Percentiles rank a stretch among this genome's conserved stretches.
phyloP scores from a whole-genome alignment of 2,797 vertebrate species.

The Centropyge bicolor region DNA sequence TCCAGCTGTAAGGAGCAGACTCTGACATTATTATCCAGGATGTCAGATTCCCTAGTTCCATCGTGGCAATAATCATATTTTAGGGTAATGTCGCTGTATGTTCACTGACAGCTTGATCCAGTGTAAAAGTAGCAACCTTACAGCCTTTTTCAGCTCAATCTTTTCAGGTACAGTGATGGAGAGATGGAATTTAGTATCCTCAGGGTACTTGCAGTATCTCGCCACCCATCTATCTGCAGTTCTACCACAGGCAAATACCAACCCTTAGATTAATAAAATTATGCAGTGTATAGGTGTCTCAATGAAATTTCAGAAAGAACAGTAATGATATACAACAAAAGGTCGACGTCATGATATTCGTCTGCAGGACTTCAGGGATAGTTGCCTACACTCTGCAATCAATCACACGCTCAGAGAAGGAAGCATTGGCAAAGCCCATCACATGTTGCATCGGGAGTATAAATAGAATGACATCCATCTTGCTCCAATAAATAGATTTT shows the following conservation, averaged over 20 bases:
- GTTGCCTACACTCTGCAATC: slow-evolving; percentile 50
- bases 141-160: slow-evolving; percentile 26
- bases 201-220: slow-evolving; percentile 4
- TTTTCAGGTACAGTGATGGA: slow-evolving; percentile 30
- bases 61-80: slow-evolving; percentile 25
- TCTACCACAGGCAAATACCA: slow-evolving; percentile 32
- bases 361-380: slow-evolving; percentile 43
- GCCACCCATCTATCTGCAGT: slow-evolving; percentile 38
- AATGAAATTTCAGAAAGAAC: slow-evolving; percentile 36
- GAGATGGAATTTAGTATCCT: slow-evolving; percentile 20
- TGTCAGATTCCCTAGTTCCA: slow-evolving; percentile 15
- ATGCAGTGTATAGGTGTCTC: slow-evolving; percentile 18
- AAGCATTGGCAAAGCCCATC: slow-evolving; percentile 39
- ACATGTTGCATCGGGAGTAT: slow-evolving; percentile 57
- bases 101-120: slow-evolving; percentile 25
- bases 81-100: slow-evolving; percentile 1
- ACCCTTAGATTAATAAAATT: slow-evolving; percentile 28
- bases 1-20: slow-evolving; percentile 80
- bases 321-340: slow-evolving; percentile 13
- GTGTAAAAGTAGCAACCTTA: slow-evolving; percentile 18
- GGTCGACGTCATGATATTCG: slow-evolving; percentile 39
- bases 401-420: slow-evolving; percentile 55
- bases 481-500: slow-evolving; percentile 68
- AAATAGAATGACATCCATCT: slow-evolving; percentile 66
- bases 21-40: slow-evolving; percentile 20